Evolutionary conservation across 2,113 vertebrate species (phyloP).

Genomic region (Cyprichromis sp.): DNA sequence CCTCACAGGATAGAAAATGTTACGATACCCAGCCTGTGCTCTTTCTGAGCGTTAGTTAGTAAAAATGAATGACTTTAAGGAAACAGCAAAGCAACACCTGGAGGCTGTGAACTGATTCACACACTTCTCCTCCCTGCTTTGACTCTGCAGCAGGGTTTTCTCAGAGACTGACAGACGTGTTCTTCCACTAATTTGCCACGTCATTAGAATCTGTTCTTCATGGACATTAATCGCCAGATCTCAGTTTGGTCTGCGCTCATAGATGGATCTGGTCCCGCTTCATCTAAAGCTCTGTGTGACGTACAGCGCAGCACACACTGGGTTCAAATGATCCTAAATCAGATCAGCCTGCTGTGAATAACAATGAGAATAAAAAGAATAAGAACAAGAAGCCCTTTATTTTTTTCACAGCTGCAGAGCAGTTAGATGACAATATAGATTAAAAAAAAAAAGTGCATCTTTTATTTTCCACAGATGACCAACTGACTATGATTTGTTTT

Average conservation of each 20-base stretch:
- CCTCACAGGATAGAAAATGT: not conserved
- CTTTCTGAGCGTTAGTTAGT: not conserved
- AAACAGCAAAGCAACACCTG: not conserved
- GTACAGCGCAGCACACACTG: not conserved
- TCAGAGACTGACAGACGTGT: not conserved
- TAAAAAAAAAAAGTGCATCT: not conserved
- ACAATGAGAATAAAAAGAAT: not conserved
- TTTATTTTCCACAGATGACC: not conserved
- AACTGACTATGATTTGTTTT: not conserved
- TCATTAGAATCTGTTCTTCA: not conserved
- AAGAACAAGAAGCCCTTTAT: not conserved
- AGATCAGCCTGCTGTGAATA: not conserved
- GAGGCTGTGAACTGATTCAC: not conserved
- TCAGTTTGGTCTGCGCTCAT: not conserved
- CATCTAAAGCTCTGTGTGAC: not conserved
- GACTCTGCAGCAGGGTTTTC: not conserved
- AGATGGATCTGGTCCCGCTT: not conserved
- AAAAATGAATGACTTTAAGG: not conserved
- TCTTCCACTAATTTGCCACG: not conserved
- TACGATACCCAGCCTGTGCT: not conserved
- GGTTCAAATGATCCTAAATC: not conserved
- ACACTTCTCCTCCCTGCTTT: not conserved
- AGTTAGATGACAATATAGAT: not conserved
- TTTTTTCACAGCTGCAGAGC: not conserved
- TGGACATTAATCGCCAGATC: not conserved